A percentile compares a stretch with the other conserved stretches of the same genome.
Conservation (phyloP, 1,140 invertebrate genomes). For the Atopsyche davidsoni region DNA sequence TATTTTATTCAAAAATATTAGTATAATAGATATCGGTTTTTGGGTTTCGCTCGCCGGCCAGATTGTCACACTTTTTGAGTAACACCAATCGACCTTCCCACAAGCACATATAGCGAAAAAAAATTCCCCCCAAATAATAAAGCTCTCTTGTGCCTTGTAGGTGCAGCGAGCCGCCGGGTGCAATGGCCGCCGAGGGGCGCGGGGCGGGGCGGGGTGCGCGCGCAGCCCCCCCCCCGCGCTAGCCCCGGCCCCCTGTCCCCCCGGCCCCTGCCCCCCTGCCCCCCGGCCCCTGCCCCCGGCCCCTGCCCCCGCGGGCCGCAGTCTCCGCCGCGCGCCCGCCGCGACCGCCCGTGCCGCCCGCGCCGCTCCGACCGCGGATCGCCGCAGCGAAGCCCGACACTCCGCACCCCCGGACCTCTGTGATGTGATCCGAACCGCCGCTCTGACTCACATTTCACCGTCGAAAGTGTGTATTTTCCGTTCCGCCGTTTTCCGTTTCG, state of each 20-base stretch:
- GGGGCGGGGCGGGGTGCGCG: constrained; percentile 4
- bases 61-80: too few species aligned
- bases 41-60: too few species aligned
- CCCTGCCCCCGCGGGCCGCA: constrained; percentile 14
- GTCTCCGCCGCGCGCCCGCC: constrained; percentile 23
- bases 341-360: constrained; percentile 3
- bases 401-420: not conserved
- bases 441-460: too few species aligned
- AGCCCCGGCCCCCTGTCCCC: constrained; percentile 8
- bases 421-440: not conserved
- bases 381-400: not conserved
- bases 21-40: too few species aligned
- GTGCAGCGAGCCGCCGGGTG: constrained; percentile 18
- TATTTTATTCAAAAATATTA: too few species aligned
- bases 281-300: constrained; percentile 12
- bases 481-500: not conserved
- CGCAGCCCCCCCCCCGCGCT: constrained; percentile 5
- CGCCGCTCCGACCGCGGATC: not conserved
- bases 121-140: too few species aligned
- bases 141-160: too few species aligned
- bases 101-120: too few species aligned
- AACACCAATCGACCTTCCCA: too few species aligned
- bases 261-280: constrained; percentile 3
- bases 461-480: too few species aligned
- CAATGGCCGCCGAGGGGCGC: constrained; percentile 15